Evolutionary conservation across 2,797 vertebrate genomes (phyloP), one percentile per base, ranked within the genome.

Genomic region (Poecilia velifera): DNA sequence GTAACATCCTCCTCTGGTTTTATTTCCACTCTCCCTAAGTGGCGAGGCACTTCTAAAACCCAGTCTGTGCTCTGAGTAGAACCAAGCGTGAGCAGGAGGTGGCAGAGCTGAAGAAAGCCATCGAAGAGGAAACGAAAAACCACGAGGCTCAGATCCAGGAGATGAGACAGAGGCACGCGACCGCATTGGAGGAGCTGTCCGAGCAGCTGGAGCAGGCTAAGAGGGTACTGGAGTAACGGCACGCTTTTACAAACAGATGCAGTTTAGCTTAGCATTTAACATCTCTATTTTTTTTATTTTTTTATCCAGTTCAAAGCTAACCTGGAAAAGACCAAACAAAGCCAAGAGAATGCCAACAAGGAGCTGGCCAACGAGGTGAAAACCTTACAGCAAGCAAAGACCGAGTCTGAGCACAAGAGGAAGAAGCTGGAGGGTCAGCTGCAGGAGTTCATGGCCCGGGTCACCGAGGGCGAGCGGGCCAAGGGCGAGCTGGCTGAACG

Each of bases 191-290:
- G 86, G 98, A 99, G 89, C 95, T 99, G 20, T 98, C 98, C 0
- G 98, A 99, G 43, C 98, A 99, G 62, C 96, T 99, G 76, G 98
- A 99, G 10, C 98, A 99, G 94, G 97, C 98, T 77, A 99, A 99
- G 89, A 95, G 98, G 96, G 98, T 99, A 86, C 92, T 6, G 18
- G 0, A 57, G 6, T 49, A 3, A 66, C 41, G 39, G 53, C 79
- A 25, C 57, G 34, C 22, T n/a, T 47, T 47, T 5, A 7, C 22
- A 18, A 16, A 34, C 46, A 9, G 80, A n/a, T 16, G 1, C 70
- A n/a, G 0, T 31, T 22, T n/a, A 59, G 72, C 39, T 45, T 14
- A 9, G 62, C 18, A 13, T 39, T 49, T 55, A 7, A 72, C 59
- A 3, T 28, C 20, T 53, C 49, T 9, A 25, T 49, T 49, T 22